A percentile compares a stretch with the other conserved stretches of the same genome.
Conservation (phyloP, 1,140 invertebrate genomes). For the Pissodes strobi region DNA sequence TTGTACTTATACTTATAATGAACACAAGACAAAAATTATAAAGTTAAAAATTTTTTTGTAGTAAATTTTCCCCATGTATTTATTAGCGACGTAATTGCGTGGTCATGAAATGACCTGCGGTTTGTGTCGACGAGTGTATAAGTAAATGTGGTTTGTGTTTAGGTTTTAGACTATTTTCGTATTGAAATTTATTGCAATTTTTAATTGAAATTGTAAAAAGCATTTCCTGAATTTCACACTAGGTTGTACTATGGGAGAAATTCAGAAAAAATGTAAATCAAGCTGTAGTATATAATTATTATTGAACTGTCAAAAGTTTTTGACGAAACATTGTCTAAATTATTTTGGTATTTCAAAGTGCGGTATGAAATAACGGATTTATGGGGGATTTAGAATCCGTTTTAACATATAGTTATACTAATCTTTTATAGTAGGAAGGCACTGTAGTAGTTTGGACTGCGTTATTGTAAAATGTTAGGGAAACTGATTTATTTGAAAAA, state of each 20-base stretch:
- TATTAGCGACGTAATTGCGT: constrained; percentile 21
- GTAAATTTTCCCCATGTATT: constrained; percentile 12
- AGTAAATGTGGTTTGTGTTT: constrained; percentile 43
- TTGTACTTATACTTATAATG: constrained; percentile 3
- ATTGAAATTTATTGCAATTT: constrained; percentile 33
- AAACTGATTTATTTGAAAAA: no score
- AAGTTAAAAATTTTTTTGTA: constrained; percentile 21
- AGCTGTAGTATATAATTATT: no score
- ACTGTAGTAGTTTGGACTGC: no score
- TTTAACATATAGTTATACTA: no score
- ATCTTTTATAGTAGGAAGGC: no score
- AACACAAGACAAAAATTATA: not conserved
- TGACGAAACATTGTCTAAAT: no score
- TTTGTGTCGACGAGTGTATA: constrained; percentile 42
- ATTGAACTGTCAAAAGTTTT: not conserved
- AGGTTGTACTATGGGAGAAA: not conserved
- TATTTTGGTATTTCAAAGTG: no score
- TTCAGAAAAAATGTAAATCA: not conserved
- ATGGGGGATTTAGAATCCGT: not conserved
- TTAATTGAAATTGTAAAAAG: constrained; percentile 5
- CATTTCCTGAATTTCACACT: not conserved
- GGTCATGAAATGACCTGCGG: constrained; percentile 26
- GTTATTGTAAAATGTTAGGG: no score
- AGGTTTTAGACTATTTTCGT: constrained; percentile 50
- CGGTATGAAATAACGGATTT: not conserved